A percentile compares a stretch with the other conserved stretches of the same genome.
Conservation (phyloP, 23 tunicate species). For the Pegea sp. region DNA sequence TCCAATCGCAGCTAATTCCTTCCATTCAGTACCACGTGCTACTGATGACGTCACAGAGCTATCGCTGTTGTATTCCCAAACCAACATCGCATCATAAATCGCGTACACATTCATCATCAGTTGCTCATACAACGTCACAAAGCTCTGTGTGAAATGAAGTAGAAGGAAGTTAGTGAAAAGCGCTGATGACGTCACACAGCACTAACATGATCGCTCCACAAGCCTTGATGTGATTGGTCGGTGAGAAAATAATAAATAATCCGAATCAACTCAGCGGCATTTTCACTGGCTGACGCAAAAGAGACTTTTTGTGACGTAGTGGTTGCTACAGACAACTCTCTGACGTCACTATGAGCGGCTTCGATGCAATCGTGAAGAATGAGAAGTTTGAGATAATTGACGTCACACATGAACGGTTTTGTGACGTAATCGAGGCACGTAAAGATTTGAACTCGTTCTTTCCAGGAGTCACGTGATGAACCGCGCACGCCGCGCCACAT, state of each 20-base stretch:
- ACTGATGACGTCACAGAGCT: no score
- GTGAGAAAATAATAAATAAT: conserved; percentile 34
- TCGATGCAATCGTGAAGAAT: conserved; percentile 64
- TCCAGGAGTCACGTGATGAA: conserved; percentile 24
- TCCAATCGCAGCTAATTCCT: conserved; percentile 44
- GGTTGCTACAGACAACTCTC: conserved; percentile 11
- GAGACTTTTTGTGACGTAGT: conserved; percentile 7
- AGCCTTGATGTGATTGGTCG: conserved; percentile 6
- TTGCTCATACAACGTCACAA: conserved; percentile 4
- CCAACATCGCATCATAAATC: conserved; percentile 43
- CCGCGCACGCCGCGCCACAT: conserved; percentile 90
- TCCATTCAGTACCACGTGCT: conserved; percentile 19
- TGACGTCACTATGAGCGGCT: conserved; percentile 58
- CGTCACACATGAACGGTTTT: conserved; percentile 2
- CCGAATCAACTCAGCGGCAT: conserved; percentile 39
- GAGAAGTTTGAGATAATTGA: conserved; percentile 18
- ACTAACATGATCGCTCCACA: conserved; percentile 66
- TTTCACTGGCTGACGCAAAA: conserved; percentile 25
- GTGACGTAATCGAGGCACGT: neutral
- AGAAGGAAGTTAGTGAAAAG: neutral
- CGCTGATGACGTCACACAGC: neutral
- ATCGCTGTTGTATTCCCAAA: conserved; percentile 31
- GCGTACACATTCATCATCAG: conserved; percentile 46
- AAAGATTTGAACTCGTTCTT: conserved; percentile 1
- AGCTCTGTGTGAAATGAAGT: neutral